Percentiles rank a stretch among this genome's conserved stretches.
phyloP scores from a whole-genome alignment of 2,797 vertebrate genomes.

The Moxostoma hubbsi region DNA sequence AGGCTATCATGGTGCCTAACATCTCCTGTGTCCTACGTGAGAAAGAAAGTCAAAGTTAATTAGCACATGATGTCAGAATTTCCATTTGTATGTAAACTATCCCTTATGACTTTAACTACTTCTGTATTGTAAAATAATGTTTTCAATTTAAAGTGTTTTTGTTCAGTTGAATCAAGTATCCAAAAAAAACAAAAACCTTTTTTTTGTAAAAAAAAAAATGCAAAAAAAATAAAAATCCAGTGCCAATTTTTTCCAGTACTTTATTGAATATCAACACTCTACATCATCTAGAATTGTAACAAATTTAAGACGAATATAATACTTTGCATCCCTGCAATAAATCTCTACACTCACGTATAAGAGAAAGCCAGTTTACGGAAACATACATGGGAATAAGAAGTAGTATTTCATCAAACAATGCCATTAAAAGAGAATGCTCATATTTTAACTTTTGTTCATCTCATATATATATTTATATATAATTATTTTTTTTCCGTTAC shows the following conservation, averaged over 20 bases:
- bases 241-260: conserved; percentile 56
- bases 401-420: conserved; percentile 80
- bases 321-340: conserved; percentile 83
- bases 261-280: conserved; percentile 83
- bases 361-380: conserved; percentile 81
- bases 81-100: no score
- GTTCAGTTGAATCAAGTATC: neutral
- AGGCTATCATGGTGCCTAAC: no score
- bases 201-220: no score
- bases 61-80: no score
- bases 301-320: conserved; percentile 83
- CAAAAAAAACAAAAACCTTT: conserved; percentile 8
- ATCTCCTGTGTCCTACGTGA: no score
- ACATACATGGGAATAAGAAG: conserved; percentile 81
- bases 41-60: no score
- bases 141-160: neutral
- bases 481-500: conserved; percentile 68
- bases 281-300: conserved; percentile 86
- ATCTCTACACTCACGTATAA: conserved; percentile 77
- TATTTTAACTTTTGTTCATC: conserved; percentile 69
- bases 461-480: conserved; percentile 66
- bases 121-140: neutral
- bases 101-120: neutral
- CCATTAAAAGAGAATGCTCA: conserved; percentile 80
- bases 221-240: conserved; percentile 7